Percentiles rank a stretch among this genome's conserved stretches.
Conservation (phyloP, 2,888 invertebrate species). For the Mimumesa dahlbomi region DNA sequence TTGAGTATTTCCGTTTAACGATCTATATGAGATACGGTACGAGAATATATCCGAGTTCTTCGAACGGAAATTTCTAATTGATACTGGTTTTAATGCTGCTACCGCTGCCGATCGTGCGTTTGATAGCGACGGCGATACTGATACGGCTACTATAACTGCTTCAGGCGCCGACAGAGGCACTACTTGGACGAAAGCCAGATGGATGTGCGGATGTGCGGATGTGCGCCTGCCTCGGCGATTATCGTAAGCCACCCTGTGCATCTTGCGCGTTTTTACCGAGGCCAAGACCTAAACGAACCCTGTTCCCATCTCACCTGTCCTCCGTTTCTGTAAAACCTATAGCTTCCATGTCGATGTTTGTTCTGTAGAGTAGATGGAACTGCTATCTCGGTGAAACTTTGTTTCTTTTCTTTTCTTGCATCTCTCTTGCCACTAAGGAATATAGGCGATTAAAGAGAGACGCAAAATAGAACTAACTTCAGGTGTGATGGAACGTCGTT, state of each 20-base stretch:
- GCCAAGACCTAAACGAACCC: too few relatives aligned
- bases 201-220: too few relatives aligned
- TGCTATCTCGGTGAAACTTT: too few relatives aligned
- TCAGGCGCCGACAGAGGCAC: conserved; percentile 72
- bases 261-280: conserved; percentile 47
- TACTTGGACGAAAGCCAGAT: conserved; percentile 78
- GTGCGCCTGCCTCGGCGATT: conserved; percentile 74
- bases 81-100: conserved; percentile 39
- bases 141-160: conserved; percentile 70
- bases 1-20: too few relatives aligned
- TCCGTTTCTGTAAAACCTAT: conserved; percentile 32
- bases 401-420: too few relatives aligned
- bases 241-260: conserved; percentile 50
- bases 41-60: too few relatives aligned
- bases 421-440: too few relatives aligned
- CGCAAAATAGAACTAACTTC: too few relatives aligned
- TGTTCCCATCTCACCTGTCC: conserved; percentile 22
- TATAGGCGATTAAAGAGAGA: too few relatives aligned
- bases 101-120: conserved; percentile 47
- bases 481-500: too few relatives aligned
- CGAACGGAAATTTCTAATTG: not conserved
- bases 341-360: conserved; percentile 48
- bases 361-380: conserved; percentile 24
- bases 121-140: conserved; percentile 65
- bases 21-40: too few relatives aligned